These are phyloP conservation scores for Julus scandinavius DNA, from an alignment of 2,888 invertebrate species.

Conservation along the genomic window DNA sequence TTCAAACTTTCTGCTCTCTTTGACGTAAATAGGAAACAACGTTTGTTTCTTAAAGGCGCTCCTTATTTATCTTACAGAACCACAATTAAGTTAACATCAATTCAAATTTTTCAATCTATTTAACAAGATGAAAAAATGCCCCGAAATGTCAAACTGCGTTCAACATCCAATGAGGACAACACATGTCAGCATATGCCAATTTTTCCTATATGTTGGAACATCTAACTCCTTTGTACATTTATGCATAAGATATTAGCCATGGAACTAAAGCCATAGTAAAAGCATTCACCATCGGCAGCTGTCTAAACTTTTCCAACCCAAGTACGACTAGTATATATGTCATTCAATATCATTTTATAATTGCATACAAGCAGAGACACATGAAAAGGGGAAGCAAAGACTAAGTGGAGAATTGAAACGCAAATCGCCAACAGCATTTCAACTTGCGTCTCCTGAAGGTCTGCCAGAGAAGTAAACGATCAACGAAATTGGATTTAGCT, in stretches of 20 bases:
- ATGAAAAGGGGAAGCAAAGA: background rate
- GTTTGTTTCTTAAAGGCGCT: background rate
- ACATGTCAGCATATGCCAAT: background rate
- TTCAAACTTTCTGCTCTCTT: constrained; percentile 12
- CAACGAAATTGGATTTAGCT: background rate
- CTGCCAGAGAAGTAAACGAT: background rate
- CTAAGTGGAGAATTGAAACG: background rate
- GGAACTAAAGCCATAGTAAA: background rate
- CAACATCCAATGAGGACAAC: background rate
- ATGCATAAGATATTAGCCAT: background rate
- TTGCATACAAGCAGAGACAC: background rate
- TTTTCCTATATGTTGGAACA: background rate
- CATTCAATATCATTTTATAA: constrained; percentile 29
- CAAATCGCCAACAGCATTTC: background rate
- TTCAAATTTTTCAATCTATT: constrained; percentile 30
- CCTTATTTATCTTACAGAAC: constrained; percentile 3
- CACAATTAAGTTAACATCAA: constrained; percentile 34
- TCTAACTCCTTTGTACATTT: background rate
- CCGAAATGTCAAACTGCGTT: background rate
- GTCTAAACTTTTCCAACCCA: background rate
- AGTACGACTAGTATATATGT: background rate
- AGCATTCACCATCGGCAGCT: background rate
- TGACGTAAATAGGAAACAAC: constrained; percentile 15
- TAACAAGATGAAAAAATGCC: background rate
- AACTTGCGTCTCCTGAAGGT: background rate